Evolutionary conservation across 2,888 invertebrate species (phyloP), one percentile per base, ranked within the genome.

Genomic region (Thymelicus lineola): DNA sequence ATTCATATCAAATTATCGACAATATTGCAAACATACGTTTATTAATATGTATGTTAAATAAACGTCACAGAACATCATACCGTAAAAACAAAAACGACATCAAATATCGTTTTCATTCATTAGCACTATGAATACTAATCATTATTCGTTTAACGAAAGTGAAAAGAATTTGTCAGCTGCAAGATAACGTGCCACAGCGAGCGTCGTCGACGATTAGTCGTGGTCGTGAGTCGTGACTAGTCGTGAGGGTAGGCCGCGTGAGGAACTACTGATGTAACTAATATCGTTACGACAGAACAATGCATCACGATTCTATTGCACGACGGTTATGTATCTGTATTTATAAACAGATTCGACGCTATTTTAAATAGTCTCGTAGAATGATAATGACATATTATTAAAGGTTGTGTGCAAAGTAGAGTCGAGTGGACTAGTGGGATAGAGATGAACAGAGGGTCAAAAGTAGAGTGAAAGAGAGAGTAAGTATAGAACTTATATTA

Each of bases 141-240:
- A 69, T 69, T 68, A 46, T 57, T 9, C 57, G 45, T 57, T 66
- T 65, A 69, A 66, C 66, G 75, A 75, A 74, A 75, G 74, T 70
- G 71, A 74, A 72, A 72, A 70, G 67, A 71, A 66, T 66, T 72
- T 71, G 61, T 57, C 69, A 70, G 58, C 57, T 53, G 64, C 59
- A 55, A 55, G 72, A 72, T 72, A 73, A 66, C 70, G 53, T 53
- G 12, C 20, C 20, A n/a, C 17, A 50, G 53, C 53, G 53, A 53
- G 72, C 46, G 62, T 50, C 17, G 57, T 7, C 42, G 53, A 60
- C 53, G 61, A 53, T 53, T 12, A 45, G 35, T 61, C 67, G 61
- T 61, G 38, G 57, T 36, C 57, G 55, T 55, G 50, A 55, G 55
- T 15, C 50, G 28, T 55, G 42, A 42, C 28, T 17, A 55, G 55